Evolutionary conservation across 2,888 invertebrate species (phyloP).

Genomic region (Meghimatium bilineatum): DNA sequence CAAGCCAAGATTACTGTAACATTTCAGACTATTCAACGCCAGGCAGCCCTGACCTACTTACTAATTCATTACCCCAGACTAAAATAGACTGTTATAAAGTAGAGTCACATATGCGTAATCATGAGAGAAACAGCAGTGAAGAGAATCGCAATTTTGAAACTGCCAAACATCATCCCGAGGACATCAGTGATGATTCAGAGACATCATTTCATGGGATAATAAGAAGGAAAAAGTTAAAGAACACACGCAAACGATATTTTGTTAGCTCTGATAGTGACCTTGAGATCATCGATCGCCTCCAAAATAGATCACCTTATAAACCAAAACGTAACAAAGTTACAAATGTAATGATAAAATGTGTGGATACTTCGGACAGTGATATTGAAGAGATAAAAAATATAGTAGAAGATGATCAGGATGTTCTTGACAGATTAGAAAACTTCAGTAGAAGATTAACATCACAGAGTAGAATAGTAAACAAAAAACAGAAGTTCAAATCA

Average conservation of each 20-base stretch:
- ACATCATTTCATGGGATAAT: neutral
- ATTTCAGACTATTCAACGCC: too few relatives aligned
- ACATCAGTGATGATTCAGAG: neutral
- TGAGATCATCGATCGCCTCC: neutral
- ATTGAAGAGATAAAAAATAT: conserved; percentile 12
- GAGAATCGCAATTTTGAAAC: neutral
- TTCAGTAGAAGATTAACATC: neutral
- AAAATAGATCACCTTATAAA: neutral
- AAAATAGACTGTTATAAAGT: neutral
- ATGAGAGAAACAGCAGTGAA: neutral
- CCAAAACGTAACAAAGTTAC: neutral
- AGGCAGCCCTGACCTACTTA: too few relatives aligned
- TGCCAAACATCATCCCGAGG: neutral
- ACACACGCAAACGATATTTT: neutral
- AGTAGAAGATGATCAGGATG: neutral
- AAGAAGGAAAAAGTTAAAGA: conserved; percentile 12
- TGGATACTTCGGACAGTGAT: neutral
- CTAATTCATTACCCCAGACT: neutral
- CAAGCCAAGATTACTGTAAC: too few relatives aligned
- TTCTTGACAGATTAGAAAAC: conserved; percentile 17
- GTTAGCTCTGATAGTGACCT: neutral
- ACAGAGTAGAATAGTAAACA: neutral
- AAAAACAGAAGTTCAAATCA: neutral
- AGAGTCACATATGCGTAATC: neutral
- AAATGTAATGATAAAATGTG: conserved; percentile 1